Evolutionary conservation across 2,797 vertebrate species (phyloP).

Genomic region (Syngnathus acus): DNA sequence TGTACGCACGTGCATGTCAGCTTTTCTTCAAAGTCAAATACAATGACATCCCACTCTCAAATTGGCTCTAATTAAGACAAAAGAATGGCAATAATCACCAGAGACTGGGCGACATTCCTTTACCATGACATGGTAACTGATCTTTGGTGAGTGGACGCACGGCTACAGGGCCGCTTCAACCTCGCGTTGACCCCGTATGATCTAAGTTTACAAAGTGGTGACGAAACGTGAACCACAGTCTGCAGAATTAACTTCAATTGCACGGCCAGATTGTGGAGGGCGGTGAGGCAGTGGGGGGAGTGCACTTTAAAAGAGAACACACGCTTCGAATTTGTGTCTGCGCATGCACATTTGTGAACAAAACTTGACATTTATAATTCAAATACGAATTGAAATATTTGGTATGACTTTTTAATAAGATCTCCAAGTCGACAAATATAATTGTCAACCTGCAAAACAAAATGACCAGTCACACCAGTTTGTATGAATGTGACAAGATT

Average conservation of each 20-base stretch:
- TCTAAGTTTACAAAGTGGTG: constrained; percentile 64
- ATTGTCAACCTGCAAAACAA: neutral
- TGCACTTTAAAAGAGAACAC: constrained; percentile 49
- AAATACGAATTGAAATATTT: too few relatives aligned
- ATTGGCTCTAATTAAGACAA: constrained; percentile 47
- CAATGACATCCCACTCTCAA: constrained; percentile 7
- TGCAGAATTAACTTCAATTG: constrained; percentile 65
- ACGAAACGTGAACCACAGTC: constrained; percentile 64
- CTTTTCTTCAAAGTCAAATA: neutral
- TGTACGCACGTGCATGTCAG: neutral
- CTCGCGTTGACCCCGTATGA: constrained; percentile 65
- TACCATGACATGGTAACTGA: constrained; percentile 63
- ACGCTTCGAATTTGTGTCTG: constrained; percentile 61
- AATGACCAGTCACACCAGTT: neutral
- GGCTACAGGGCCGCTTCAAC: constrained; percentile 53
- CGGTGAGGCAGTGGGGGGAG: neutral
- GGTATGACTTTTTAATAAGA: too few relatives aligned
- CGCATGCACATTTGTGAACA: neutral
- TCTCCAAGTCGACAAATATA: neutral
- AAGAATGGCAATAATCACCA: constrained; percentile 27
- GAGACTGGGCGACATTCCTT: constrained; percentile 52
- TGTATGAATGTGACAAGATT: neutral
- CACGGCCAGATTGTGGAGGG: constrained; percentile 41
- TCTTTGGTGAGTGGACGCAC: constrained; percentile 39
- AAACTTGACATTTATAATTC: too few relatives aligned